Base-by-base conservation (phyloP, 2,797 vertebrate genomes). In the Centroberyx gerrardi region DNA sequence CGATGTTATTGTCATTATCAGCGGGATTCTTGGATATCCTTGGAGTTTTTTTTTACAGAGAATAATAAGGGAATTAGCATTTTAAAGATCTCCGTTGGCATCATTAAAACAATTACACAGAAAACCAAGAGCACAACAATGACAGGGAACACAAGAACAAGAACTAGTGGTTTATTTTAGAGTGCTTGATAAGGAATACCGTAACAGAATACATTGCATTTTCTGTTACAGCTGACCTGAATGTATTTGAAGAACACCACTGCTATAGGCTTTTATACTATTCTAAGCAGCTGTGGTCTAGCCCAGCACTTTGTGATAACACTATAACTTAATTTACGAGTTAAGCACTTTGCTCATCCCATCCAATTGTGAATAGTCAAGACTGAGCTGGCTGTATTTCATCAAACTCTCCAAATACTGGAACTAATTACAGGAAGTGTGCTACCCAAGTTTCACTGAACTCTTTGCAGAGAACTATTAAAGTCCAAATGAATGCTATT, bases 51-150 rank as follows among this genome's bases (percentile, higher is more conserved):
- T 51, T 52, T n/a, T 8, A 48, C 15, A 52, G 31, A 40, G 5
- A 53, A 54, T 80, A 63, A 62, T 49, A 0, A 72, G 14, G 3
- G 31, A 53, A 72, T 75, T 46, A 75, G 6, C 61, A 62, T 78
- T 52, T 53, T 15, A 73, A 56, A 64, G 2, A 70, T 72, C 38
- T 52, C 52, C 18, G 44, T 66, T 59, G 62, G 54, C 29, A 33
- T 75, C 62, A 78, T 78, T 85, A 27, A 58, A 61, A 22, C 54
- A 28, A 44, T 64, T 64, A 53, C 69, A 52, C 8, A 55, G 13
- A 55, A 9, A 68, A 74, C 40, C 42, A 54, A 42, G 48, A 54
- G 3, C 5, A 55, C n/a, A 73, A 22, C 17, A 33, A 73, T 8
- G 48, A 27, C n/a, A 29, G 22, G 31, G 36, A 53, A n/a, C 44